Base-by-base conservation (phyloP, 1,140 invertebrate species). In the Alviniconcha marisindica region DNA sequence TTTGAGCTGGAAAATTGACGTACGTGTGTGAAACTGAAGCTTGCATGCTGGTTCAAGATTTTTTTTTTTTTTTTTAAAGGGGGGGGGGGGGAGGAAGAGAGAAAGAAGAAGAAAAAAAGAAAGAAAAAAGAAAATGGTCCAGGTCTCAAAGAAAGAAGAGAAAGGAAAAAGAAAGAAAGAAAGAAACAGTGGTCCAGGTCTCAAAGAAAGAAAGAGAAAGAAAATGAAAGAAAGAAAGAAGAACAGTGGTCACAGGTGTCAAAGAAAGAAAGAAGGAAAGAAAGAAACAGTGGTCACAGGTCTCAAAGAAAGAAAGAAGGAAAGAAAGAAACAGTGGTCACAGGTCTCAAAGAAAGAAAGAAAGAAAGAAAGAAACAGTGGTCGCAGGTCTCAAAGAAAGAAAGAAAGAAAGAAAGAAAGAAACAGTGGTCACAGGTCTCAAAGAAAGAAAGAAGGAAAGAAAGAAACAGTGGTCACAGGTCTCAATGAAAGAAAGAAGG, bases 281-380 rank as follows among this genome's bases (percentile, higher is more conserved):
- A 33, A 33, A 73, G 40, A 73, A 28, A 73, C 15, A n/a, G n/a
- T 71, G 12, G n/a, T 31, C 66, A 14, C 12, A 71, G 12, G 36
- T 15, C n/a, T 71, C 2, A 71, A 38, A 71, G 36, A 71, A 71
- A 71, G 28, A 71, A 2, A 71, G 66, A 71, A 38, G n/a, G 36
- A 2, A 71, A 71, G 28, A 2, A 38, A 71, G 36, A 71, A 71
- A 71, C 14, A 71, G n/a, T 18, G 66, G n/a, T 14, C 12, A 71
- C 28, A 71, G 28, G n/a, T 18, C 14, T 12, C 12, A 71, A 71
- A 28, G n/a, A 71, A 71, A 14, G n/a, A 71, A 71, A 14, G 28
- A 71, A 71, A 71, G 66, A 71, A 0, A 71, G 36, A 71, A 71
- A 71, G 28, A 71, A 71, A 71, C 12, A 31, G 15, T 18, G 28